Evolutionary conservation across 2,797 vertebrate species (phyloP).

Genomic region (Gadopsis bispinosus): DNA sequence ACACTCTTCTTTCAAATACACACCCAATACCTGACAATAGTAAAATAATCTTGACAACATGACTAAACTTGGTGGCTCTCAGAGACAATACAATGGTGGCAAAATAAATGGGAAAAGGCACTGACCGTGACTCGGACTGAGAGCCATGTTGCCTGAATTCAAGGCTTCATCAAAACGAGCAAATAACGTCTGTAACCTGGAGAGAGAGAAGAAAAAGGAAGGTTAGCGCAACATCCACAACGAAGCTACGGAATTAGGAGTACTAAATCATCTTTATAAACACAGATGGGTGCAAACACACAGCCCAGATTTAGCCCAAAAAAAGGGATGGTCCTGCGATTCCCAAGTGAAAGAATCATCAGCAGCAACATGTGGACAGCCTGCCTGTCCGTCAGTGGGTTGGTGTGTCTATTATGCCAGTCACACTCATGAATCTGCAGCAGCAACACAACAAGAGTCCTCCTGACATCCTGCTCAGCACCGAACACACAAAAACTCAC

Average conservation of each 20-base stretch:
- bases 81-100: neutral
- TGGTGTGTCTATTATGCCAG: constrained; percentile 73
- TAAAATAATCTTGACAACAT: constrained; percentile 22
- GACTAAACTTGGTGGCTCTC: constrained; percentile 31
- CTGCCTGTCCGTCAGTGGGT: constrained; percentile 49
- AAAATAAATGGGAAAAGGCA: constrained; percentile 53
- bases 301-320: constrained; percentile 26
- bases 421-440: constrained; percentile 58
- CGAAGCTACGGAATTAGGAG: neutral
- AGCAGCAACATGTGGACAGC: constrained; percentile 65
- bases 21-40: constrained; percentile 12
- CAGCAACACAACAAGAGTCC: constrained; percentile 42
- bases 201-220: constrained; percentile 53
- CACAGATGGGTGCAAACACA: neutral
- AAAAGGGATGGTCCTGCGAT: constrained; percentile 27
- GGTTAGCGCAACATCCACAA: constrained; percentile 31
- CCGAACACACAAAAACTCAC: constrained; percentile 21
- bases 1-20: neutral
- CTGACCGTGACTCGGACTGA: constrained; percentile 92
- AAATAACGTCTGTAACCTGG: constrained; percentile 94
- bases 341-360: constrained; percentile 26
- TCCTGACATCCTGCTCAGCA: constrained; percentile 32
- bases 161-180: constrained; percentile 96
- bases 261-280: neutral
- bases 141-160: constrained; percentile 94